A percentile compares a stretch with the other conserved stretches of the same genome.
phyloP scores from a whole-genome alignment of 2,888 invertebrate genomes.

The Pseudococcus longispinus region DNA sequence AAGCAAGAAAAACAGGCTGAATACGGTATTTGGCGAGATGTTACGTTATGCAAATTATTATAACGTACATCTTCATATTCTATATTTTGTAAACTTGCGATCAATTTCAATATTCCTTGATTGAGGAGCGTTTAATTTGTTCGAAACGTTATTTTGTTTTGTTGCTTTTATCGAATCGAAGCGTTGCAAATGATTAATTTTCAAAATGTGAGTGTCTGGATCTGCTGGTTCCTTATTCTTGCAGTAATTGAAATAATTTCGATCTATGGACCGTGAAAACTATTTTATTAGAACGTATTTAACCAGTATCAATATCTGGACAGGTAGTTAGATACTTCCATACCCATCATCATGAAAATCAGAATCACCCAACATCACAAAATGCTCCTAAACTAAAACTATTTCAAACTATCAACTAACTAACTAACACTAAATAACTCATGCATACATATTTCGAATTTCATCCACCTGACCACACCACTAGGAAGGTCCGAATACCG shows the following conservation, averaged over 20 bases:
- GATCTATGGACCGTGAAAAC: neutral
- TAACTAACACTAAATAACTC: neutral
- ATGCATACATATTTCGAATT: neutral
- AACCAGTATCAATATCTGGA: neutral
- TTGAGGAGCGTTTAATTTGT: neutral
- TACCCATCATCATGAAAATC: neutral
- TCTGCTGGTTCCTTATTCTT: no score
- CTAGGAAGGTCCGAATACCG: neutral
- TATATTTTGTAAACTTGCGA: neutral
- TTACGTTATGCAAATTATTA: constrained; percentile 1
- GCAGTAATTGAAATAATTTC: neutral
- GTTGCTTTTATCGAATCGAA: neutral
- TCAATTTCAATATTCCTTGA: neutral
- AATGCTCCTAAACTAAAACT: neutral
- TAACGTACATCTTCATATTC: neutral
- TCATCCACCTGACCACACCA: neutral
- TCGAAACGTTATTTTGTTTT: neutral
- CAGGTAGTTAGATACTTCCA: neutral
- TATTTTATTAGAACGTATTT: neutral
- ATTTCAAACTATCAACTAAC: neutral
- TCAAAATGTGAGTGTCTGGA: neutral
- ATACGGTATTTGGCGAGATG: neutral
- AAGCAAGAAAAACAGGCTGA: neutral
- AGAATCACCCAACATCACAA: neutral
- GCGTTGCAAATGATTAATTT: neutral